phyloP scores from a whole-genome alignment of 2,888 invertebrate species.

The Heliconius aoede region DNA sequence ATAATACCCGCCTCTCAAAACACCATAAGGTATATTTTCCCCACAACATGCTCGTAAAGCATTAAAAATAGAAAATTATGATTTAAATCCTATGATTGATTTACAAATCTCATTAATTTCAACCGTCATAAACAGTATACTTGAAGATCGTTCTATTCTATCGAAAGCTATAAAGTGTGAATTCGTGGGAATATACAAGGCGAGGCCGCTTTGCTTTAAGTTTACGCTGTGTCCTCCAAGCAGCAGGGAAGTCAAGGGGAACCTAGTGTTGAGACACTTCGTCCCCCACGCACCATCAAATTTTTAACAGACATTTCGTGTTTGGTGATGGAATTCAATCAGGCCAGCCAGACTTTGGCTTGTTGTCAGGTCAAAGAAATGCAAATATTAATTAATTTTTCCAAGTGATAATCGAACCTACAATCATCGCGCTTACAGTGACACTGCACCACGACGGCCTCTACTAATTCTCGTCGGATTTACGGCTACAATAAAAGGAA shows the following conservation, averaged over 20 bases:
- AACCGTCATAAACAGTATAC: conserved; percentile 30
- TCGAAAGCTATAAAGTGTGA: conserved; percentile 32
- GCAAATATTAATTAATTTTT: no score
- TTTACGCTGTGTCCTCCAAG: not conserved
- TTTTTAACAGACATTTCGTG: not conserved
- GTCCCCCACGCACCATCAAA: not conserved
- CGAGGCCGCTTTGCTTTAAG: not conserved
- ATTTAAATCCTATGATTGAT: conserved; percentile 29
- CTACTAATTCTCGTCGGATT: conserved; percentile 41
- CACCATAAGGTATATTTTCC: not conserved
- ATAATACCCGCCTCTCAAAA: not conserved
- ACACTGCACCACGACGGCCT: not conserved
- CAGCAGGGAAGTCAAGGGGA: not conserved
- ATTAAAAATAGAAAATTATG: conserved; percentile 20
- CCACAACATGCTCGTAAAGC: not conserved
- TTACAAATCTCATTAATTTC: conserved; percentile 28
- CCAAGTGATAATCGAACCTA: not conserved
- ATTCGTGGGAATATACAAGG: conserved; percentile 42
- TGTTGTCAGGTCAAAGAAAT: no score
- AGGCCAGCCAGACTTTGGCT: fast-evolving
- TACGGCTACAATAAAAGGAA: conserved; percentile 45
- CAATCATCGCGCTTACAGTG: not conserved
- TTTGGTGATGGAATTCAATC: not conserved
- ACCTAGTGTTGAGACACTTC: not conserved
- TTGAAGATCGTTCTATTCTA: conserved; percentile 32